Evolutionary conservation across 2,888 invertebrate species (phyloP).

Genomic region (Mayetiola destructor): DNA sequence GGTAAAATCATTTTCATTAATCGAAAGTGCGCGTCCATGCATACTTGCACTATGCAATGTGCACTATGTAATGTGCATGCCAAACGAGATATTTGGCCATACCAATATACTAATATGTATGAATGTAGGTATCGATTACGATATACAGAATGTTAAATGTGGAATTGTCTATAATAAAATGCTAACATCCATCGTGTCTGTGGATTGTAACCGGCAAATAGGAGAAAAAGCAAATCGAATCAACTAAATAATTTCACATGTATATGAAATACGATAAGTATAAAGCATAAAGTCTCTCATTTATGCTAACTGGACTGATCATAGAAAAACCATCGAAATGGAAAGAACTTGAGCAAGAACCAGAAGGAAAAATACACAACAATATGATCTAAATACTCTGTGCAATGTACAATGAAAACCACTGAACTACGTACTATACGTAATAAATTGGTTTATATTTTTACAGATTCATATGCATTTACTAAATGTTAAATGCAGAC

Average conservation of each 20-base stretch:
- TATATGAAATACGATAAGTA: not conserved
- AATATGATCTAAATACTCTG: not conserved
- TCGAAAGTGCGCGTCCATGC: not conserved
- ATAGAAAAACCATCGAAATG: not conserved
- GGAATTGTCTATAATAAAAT: too few relatives aligned
- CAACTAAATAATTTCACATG: not conserved
- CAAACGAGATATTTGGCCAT: not conserved
- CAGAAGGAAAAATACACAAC: not conserved
- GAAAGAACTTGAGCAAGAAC: not conserved
- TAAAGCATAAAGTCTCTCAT: not conserved
- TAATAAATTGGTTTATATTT: constrained; percentile 1
- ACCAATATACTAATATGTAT: not conserved
- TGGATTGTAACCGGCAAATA: not conserved
- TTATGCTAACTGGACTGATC: too few relatives aligned
- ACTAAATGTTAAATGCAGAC: too few relatives aligned
- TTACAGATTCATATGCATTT: not conserved
- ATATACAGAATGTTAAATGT: too few relatives aligned
- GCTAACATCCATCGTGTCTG: not conserved
- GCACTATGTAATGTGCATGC: not conserved
- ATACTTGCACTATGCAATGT: not conserved
- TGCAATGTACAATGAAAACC: too few relatives aligned
- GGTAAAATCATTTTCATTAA: constrained; percentile 10
- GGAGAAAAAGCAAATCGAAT: not conserved
- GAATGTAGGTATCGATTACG: not conserved
- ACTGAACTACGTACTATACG: constrained; percentile 5